Percentiles rank a stretch among this genome's conserved stretches.
Evolutionary conservation across 2,888 invertebrate species (phyloP).

Genomic region (Busseola fusca): DNA sequence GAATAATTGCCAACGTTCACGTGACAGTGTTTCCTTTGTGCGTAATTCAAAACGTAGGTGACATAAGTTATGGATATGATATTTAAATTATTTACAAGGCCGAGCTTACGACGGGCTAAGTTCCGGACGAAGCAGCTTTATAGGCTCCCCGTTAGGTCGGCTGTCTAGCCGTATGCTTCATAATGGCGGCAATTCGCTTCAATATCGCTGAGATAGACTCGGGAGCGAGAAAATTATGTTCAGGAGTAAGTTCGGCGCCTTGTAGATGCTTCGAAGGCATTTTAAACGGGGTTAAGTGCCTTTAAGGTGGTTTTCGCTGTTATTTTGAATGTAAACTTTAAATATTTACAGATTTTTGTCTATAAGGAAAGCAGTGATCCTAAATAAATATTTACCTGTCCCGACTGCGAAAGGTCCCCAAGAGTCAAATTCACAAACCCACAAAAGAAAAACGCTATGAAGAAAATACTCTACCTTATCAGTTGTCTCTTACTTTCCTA

Average conservation of each 20-base stretch:
- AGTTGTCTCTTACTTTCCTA: constrained; percentile 28
- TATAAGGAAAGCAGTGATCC: background rate
- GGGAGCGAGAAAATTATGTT: constrained; percentile 35
- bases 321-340: constrained; percentile 1
- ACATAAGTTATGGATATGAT: constrained; percentile 45
- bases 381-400: constrained; percentile 16
- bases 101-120: constrained; percentile 26
- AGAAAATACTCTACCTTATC: constrained; percentile 38
- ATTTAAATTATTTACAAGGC: constrained; percentile 48
- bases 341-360: constrained; percentile 16
- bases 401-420: constrained; percentile 20
- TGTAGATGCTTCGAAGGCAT: constrained; percentile 5
- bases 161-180: constrained; percentile 40
- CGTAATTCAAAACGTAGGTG: background rate
- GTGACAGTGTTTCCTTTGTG: no score
- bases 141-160: constrained; percentile 33
- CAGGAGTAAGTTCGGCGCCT: constrained; percentile 13
- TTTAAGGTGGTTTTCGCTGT: background rate
- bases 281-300: constrained; percentile 15
- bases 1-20: background rate
- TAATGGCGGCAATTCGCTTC: constrained; percentile 42
- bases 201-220: constrained; percentile 40
- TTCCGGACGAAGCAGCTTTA: constrained; percentile 35
- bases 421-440: constrained; percentile 26
- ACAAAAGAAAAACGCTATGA: constrained; percentile 36